Conservation (phyloP, 2,113 vertebrate species). For the Tylochromis polylepis region DNA sequence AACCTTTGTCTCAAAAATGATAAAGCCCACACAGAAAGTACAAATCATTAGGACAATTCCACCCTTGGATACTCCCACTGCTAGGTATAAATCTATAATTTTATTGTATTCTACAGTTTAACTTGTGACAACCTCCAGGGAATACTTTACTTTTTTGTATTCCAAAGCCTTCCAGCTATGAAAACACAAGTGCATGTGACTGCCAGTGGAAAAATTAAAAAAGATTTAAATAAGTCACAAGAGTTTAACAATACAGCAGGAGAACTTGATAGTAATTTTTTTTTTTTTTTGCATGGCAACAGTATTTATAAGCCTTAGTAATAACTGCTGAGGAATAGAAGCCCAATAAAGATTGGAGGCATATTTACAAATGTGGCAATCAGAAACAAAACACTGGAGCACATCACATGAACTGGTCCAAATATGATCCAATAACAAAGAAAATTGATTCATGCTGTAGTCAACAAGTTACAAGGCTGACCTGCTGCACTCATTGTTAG, state of each 20-base stretch:
- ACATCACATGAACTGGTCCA: accelerated
- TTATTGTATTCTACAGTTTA: slow-evolving; percentile 7
- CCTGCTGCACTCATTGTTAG: background rate
- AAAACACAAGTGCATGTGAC: background rate
- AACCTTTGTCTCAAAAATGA: slow-evolving; percentile 18
- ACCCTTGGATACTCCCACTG: background rate
- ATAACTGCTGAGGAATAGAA: background rate
- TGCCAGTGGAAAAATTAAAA: background rate
- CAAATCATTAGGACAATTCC: background rate
- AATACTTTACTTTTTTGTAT: background rate
- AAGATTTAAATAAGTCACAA: background rate
- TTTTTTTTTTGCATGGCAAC: background rate
- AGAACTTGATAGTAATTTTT: background rate
- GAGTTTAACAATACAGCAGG: background rate
- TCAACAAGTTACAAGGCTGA: background rate
- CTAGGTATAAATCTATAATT: background rate
- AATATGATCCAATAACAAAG: background rate
- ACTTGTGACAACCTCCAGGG: background rate
- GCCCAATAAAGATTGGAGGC: background rate
- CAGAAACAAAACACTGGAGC: background rate
- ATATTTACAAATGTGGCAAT: background rate
- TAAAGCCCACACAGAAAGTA: background rate
- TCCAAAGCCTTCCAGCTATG: background rate
- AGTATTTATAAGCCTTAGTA: background rate
- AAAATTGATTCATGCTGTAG: background rate